Evolutionary conservation across 2,113 vertebrate species (phyloP).

Genomic region (Chaenocephalus aceratus): DNA sequence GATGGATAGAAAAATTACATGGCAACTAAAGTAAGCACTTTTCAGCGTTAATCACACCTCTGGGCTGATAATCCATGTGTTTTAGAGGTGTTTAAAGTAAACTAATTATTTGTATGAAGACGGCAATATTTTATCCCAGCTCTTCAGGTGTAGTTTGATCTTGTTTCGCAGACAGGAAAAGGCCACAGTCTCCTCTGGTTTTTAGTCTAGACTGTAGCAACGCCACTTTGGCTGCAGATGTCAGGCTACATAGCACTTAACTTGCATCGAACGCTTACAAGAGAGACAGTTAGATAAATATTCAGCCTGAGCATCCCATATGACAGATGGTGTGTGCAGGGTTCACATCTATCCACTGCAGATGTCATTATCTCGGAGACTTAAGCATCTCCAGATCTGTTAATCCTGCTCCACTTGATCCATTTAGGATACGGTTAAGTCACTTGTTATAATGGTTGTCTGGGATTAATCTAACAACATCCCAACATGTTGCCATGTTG

Average conservation of each 20-base stretch:
- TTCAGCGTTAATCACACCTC: neutral
- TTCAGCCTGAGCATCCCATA: neutral
- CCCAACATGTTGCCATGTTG: too few species aligned
- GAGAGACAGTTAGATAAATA: conserved; percentile 19
- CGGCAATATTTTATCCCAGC: neutral
- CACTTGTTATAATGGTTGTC: neutral
- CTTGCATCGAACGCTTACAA: neutral
- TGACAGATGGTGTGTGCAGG: conserved; percentile 41
- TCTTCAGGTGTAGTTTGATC: conserved; percentile 10
- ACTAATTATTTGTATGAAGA: neutral
- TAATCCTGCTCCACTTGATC: conserved; percentile 15
- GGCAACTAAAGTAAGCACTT: neutral
- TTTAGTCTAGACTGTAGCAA: conserved; percentile 30
- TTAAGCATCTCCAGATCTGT: conserved; percentile 5
- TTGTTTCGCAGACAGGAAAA: conserved; percentile 38
- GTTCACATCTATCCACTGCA: conserved; percentile 31
- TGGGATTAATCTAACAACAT: neutral
- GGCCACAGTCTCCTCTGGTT: conserved; percentile 29
- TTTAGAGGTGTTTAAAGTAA: neutral
- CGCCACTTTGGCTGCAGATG: conserved; percentile 22
- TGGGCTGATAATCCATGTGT: neutral
- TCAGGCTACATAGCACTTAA: conserved; percentile 43
- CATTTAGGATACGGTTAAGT: neutral
- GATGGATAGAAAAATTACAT: neutral
- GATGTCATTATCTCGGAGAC: conserved; percentile 39